Percentiles rank a stretch among this genome's conserved stretches.
phyloP scores from a whole-genome alignment of 1,140 invertebrate species.

The Stegodyphus dumicola region DNA sequence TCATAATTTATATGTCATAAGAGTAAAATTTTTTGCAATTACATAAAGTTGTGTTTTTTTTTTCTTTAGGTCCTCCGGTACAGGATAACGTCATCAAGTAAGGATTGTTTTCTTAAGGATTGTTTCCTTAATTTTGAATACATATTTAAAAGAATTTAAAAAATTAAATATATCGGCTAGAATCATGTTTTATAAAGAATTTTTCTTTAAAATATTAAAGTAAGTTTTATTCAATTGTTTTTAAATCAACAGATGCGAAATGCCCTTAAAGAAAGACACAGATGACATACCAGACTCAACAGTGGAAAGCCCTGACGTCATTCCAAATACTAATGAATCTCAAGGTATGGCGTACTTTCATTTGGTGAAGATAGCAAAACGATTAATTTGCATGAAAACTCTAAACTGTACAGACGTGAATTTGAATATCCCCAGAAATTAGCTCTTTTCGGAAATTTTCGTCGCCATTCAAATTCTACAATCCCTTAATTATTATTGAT shows the following conservation, averaged over 20 bases:
- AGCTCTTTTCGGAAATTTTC: too few species aligned
- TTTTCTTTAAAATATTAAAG: background rate
- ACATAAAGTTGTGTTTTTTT: background rate
- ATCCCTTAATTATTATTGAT: too few species aligned
- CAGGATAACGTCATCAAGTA: constrained; percentile 55
- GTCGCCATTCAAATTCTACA: too few species aligned
- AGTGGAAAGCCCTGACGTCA: constrained; percentile 56
- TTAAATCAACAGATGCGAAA: constrained; percentile 50
- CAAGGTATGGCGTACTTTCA: constrained; percentile 22
- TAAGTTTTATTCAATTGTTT: background rate
- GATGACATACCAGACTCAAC: constrained; percentile 57
- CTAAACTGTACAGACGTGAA: too few species aligned
- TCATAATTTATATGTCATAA: too few species aligned
- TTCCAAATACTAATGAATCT: constrained; percentile 55
- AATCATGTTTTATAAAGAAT: background rate
- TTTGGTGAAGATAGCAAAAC: background rate
- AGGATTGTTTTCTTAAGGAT: constrained; percentile 32
- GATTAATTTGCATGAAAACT: too few species aligned
- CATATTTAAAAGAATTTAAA: background rate
- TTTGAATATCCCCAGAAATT: too few species aligned
- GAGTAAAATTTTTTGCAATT: too few species aligned
- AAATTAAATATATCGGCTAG: background rate
- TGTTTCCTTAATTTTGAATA: background rate
- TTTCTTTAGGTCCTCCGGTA: constrained; percentile 27
- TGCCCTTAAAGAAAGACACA: constrained; percentile 58